Conservation (phyloP, 2,797 vertebrate species). For the Cryptoblepharus egeriae region DNA sequence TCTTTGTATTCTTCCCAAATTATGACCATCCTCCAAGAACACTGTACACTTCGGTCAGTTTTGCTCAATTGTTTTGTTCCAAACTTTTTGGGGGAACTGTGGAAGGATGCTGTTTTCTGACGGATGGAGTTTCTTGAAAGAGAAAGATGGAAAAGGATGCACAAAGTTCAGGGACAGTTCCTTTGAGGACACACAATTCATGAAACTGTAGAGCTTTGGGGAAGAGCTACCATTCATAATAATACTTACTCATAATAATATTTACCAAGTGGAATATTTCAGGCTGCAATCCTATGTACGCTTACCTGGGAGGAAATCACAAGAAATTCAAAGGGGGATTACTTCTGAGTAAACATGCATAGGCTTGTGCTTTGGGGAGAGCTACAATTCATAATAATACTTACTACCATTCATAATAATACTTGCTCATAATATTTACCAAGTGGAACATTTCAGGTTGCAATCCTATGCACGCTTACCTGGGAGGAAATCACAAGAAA, state of each 20-base stretch:
- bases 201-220: slow-evolving; percentile 33
- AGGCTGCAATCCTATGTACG: too few species aligned
- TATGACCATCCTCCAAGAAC: slow-evolving; percentile 54
- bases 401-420: too few species aligned
- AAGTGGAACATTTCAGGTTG: too few species aligned
- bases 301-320: too few species aligned
- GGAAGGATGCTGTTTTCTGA: neutral
- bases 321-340: too few species aligned
- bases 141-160: neutral
- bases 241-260: neutral
- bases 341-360: too few species aligned
- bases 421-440: too few species aligned
- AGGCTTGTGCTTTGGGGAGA: too few species aligned
- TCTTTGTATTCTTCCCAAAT: slow-evolving; percentile 67
- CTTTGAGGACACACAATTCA: slow-evolving; percentile 24
- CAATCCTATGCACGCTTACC: too few species aligned
- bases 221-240: slow-evolving; percentile 1
- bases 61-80: neutral
- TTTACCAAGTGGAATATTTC: slow-evolving; percentile 36
- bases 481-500: too few species aligned
- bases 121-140: too few species aligned
- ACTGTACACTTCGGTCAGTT: slow-evolving; percentile 18
- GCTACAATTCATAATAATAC: too few species aligned
- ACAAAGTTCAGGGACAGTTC: slow-evolving; percentile 25
- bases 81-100: neutral